phyloP scores from a whole-genome alignment of 2,113 vertebrate genomes.

The Anoura caudifer region DNA sequence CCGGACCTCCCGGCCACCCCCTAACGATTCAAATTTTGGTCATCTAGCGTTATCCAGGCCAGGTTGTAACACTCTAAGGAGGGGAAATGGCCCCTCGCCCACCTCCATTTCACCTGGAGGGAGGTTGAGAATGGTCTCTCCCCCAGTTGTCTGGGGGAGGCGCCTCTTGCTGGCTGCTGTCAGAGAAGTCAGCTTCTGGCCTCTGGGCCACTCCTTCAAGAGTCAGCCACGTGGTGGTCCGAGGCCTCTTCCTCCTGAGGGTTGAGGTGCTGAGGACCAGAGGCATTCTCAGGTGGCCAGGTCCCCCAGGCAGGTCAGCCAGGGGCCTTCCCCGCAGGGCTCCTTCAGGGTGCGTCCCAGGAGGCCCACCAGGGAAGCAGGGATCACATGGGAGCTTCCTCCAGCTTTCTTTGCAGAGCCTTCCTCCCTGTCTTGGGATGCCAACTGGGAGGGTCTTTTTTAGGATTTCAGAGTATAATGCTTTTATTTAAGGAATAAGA shows the following conservation, averaged over 20 bases:
- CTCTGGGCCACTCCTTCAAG: background rate
- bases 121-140: background rate
- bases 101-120: background rate
- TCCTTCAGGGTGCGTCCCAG: background rate
- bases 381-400: background rate
- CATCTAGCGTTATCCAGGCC: background rate
- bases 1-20: background rate
- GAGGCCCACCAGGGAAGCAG: background rate
- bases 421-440: background rate
- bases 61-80: conserved; percentile 70
- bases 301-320: background rate
- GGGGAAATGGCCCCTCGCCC: no score
- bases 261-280: background rate
- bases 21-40: conserved; percentile 78
- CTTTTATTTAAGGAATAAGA: background rate
- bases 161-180: background rate
- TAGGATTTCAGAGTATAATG: background rate
- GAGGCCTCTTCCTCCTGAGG: background rate
- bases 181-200: background rate
- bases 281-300: background rate
- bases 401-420: background rate
- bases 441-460: background rate
- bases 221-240: no score
- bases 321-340: background rate
- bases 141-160: background rate